Conservation (phyloP, 2,888 invertebrate species). For the Proisotoma minuta region DNA sequence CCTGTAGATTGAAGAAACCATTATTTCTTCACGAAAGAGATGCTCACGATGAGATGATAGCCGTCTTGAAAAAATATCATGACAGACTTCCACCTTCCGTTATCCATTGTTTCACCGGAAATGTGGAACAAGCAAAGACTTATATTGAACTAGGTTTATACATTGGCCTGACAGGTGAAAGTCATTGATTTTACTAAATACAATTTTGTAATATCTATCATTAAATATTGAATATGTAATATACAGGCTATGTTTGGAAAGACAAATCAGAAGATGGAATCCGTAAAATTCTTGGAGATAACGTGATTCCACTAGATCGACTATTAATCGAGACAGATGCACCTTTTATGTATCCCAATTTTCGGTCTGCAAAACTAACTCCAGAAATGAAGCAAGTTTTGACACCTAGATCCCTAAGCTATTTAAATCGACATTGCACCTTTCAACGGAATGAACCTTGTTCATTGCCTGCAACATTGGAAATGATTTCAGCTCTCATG, state of each 20-base stretch:
- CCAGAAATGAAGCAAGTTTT: slow-evolving; percentile 78
- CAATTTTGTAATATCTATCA: slow-evolving; percentile 8
- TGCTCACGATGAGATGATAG: slow-evolving; percentile 77
- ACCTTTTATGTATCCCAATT: slow-evolving; percentile 94
- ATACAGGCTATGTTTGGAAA: slow-evolving; percentile 73
- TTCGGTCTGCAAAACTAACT: slow-evolving; percentile 85
- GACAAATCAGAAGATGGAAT: slow-evolving; percentile 90
- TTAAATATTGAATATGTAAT: slow-evolving; percentile 10
- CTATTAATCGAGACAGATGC: slow-evolving; percentile 88
- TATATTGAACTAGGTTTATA: slow-evolving; percentile 83
- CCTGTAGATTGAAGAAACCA: slow-evolving; percentile 79
- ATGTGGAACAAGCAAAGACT: slow-evolving; percentile 71
- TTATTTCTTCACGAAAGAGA: slow-evolving; percentile 87
- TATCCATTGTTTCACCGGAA: slow-evolving; percentile 87
- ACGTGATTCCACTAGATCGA: slow-evolving; percentile 74
- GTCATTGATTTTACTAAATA: no score
- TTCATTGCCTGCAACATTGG: slow-evolving; percentile 84
- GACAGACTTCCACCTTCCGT: slow-evolving; percentile 71
- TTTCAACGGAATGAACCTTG: slow-evolving; percentile 96
- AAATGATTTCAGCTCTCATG: slow-evolving; percentile 90
- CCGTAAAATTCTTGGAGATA: slow-evolving; percentile 72
- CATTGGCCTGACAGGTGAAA: slow-evolving; percentile 74
- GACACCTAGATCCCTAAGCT: slow-evolving; percentile 73
- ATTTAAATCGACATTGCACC: slow-evolving; percentile 83
- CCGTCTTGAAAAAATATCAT: slow-evolving; percentile 61